Base-by-base conservation (phyloP, 2,113 vertebrate species). In the Artemisiospiza belli region DNA sequence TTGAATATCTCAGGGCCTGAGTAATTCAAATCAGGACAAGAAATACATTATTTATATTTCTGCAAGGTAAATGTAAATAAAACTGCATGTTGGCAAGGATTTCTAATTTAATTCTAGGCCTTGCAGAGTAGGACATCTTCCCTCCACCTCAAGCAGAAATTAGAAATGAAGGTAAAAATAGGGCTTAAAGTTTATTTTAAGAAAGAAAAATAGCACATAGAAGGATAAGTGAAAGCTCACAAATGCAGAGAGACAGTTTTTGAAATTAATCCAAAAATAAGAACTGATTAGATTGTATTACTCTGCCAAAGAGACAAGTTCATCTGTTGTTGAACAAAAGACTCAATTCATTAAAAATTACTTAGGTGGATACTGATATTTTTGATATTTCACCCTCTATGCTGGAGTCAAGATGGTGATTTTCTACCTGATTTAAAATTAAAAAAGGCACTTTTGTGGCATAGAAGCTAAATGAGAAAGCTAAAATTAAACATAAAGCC, bases 321-420 rank as follows among this genome's bases (percentile, higher is more conserved):
- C 46, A 83, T 92, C 95, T 97, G 58, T 81, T 94, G n/a, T 46
- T 94, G 69, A 85, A 95, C 95, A 94, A 97, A 96, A 51, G 81
- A 94, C 51, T 94, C 73, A 67, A 94, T 95, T 97, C 74, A 95
- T 97, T 97, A 96, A 95, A 96, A 97, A 86, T 88, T 96, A 92
- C 84, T 96, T 97, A 91, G 41, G 81, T 90, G 64, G 52, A 81
- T 90, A 90, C 59, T 78, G 85, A 81, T 91, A 84, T 78, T 86
- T 95, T 94, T 92, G 68, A 74, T 86, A 75, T 83, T 94, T 89
- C 76, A 93, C 64, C 41, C 25, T 83, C 84, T 59, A 55, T 19
- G 10, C 51, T 84, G 57, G 37, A 90, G 61, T 81, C 27, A 83
- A 83, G 52, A 57, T 81, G 23, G 41, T 68, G 81, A 74, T 67